Evolutionary conservation across 2,113 vertebrate genomes (phyloP).

Genomic region (Clarias gariepinus): DNA sequence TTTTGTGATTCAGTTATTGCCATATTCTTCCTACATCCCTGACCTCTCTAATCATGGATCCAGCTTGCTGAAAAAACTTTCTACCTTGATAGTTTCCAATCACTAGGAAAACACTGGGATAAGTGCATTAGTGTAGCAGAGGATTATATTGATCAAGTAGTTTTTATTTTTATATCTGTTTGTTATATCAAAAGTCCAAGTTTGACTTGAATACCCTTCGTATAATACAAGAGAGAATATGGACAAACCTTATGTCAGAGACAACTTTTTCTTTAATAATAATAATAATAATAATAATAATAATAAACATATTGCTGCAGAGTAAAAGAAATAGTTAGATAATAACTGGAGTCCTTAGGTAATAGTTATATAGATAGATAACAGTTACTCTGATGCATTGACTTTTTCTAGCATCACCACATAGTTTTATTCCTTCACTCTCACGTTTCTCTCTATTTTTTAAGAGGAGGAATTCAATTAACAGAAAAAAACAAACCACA

Average conservation of each 20-base stretch:
- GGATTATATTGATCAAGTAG: too few relatives aligned
- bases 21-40: too few relatives aligned
- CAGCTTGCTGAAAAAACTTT: too few relatives aligned
- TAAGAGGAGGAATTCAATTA: constrained; percentile 13
- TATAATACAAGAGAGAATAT: not conserved
- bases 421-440: not conserved
- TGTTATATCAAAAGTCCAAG: too few relatives aligned
- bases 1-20: too few relatives aligned
- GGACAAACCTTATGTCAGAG: not conserved
- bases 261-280: not conserved
- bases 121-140: too few relatives aligned
- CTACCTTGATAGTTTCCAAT: too few relatives aligned
- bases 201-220: too few relatives aligned
- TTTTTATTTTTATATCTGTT: too few relatives aligned
- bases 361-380: not conserved
- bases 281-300: not conserved
- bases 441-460: not conserved
- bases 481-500: not conserved
- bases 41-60: too few relatives aligned
- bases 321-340: not conserved
- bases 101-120: too few relatives aligned
- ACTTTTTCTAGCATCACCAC: not conserved
- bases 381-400: not conserved
- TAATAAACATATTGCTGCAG: not conserved
- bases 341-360: too few relatives aligned